A percentile compares a stretch with the other conserved stretches of the same genome.
phyloP scores from a whole-genome alignment of 1,140 invertebrate genomes.

The Mylabris phalerata region DNA sequence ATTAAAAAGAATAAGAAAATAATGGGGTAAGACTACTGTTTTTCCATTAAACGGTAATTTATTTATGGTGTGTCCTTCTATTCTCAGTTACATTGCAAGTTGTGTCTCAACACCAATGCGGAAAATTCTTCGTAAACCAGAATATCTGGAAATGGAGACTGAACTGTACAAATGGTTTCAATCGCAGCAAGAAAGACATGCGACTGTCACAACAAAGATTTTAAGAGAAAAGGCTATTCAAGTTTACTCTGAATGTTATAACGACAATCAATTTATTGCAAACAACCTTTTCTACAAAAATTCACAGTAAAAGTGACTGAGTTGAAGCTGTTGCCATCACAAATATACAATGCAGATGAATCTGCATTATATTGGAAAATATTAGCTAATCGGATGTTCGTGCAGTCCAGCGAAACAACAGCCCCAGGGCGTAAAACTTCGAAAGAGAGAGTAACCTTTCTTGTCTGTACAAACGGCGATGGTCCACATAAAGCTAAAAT shows the following conservation, averaged over 20 bases:
- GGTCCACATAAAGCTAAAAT: too few species aligned
- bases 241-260: slow-evolving; percentile 4
- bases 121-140: slow-evolving; percentile 16
- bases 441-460: slow-evolving; percentile 24
- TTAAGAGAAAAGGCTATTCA: slow-evolving; percentile 9
- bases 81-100: not conserved
- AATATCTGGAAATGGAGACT: slow-evolving; percentile 2
- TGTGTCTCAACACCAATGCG: too few species aligned
- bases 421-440: slow-evolving; percentile 26
- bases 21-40: too few species aligned
- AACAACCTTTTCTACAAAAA: slow-evolving; percentile 11
- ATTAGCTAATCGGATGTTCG: slow-evolving; percentile 26
- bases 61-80: too few species aligned
- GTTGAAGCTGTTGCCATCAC: slow-evolving; percentile 2
- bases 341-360: slow-evolving; percentile 23
- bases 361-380: slow-evolving; percentile 8
- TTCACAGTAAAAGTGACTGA: slow-evolving; percentile 4
- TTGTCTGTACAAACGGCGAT: slow-evolving; percentile 27
- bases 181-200: not conserved
- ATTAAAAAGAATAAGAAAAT: too few species aligned
- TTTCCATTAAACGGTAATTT: too few species aligned
- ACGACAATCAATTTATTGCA: slow-evolving; percentile 2
- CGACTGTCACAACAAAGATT: slow-evolving; percentile 4
- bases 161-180: slow-evolving; percentile 2
- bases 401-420: slow-evolving; percentile 11